Evolutionary conservation across 64 coral and sea anemone genomes (phyloP).

Genomic region (Platygyra sinensis): DNA sequence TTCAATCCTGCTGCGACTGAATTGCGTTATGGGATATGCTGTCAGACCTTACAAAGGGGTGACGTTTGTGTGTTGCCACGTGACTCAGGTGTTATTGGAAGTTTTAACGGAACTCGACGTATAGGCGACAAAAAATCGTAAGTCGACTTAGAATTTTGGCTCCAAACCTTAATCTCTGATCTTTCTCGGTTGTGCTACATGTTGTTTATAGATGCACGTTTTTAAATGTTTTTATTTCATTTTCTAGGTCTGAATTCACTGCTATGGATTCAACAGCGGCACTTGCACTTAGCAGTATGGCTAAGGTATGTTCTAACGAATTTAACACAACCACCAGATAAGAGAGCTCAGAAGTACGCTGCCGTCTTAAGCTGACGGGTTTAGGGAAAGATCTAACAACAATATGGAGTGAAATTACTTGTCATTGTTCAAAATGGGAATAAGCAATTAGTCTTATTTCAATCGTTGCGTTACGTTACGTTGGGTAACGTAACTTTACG

Average conservation of each 20-base stretch:
- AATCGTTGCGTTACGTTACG: too few species aligned
- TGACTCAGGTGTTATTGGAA: slow-evolving; percentile 18
- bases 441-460: too few species aligned
- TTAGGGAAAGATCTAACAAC: too few species aligned
- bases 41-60: slow-evolving; percentile 42
- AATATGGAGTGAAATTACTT: too few species aligned
- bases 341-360: too few species aligned
- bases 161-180: not conserved
- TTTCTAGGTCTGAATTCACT: slow-evolving; percentile 82
- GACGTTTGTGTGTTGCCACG: slow-evolving; percentile 71
- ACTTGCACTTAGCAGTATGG: slow-evolving; percentile 86
- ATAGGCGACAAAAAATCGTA: slow-evolving; percentile 21
- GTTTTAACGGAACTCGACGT: not conserved
- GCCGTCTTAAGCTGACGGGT: too few species aligned
- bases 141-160: not conserved
- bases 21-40: slow-evolving; percentile 41
- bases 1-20: slow-evolving; percentile 24
- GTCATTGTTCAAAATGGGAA: too few species aligned
- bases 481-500: too few species aligned
- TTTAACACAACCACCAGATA: too few species aligned
- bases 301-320: slow-evolving; percentile 61
- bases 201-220: not conserved
- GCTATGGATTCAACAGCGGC: slow-evolving; percentile 86
- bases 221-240: not conserved
- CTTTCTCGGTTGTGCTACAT: not conserved